Evolutionary conservation across 2,113 vertebrate genomes (phyloP), one percentile per base, ranked within the genome.

Genomic region (Gopherus flavomarginatus): DNA sequence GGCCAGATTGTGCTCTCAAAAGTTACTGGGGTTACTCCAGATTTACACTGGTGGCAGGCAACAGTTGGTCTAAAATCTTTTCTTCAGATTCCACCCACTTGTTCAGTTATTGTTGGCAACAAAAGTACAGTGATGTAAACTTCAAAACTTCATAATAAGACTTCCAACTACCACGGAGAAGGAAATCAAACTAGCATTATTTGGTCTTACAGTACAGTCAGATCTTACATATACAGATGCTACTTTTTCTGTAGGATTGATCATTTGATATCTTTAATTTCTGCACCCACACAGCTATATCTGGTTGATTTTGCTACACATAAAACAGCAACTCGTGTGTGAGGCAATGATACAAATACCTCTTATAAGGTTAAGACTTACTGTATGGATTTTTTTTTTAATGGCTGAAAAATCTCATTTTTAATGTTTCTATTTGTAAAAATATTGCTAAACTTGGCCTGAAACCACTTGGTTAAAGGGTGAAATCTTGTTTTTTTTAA

Each of bases 61-160:
- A 53, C 7, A 49, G 5, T 35, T 7, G 5, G 6, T 44, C 50
- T 2, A 2, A 8, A 2, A 0, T 57, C 8, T 62, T 62, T 62
- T 50, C 79, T 81, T 52, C 27, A 31, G 5, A 80, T 52, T 47
- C 21, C 19, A 83, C 44, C 10, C 8, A 29, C 75, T 90, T 88
- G 93, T 84, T 83, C 13, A 2, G 1, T 35, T 1, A 26, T 52
- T 84, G 82, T 90, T 35, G 4, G 9, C 44, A 90, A 35, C 35
- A 82, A 92, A 93, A 96, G 42, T 31, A 87, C 75, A 6, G 0
- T 59, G 3, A 1, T 93, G 3, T 8, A 82, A 19, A 19, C 72
- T 81, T 81, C 22, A 59, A 52, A 69, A 49, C 42, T 35, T 53
- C 31, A 65, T 49, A 54, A 89, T 49, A 8, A 81, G 1, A 50